Base-by-base conservation (phyloP, 2,797 vertebrate genomes). In the Nannoperca obscura region DNA sequence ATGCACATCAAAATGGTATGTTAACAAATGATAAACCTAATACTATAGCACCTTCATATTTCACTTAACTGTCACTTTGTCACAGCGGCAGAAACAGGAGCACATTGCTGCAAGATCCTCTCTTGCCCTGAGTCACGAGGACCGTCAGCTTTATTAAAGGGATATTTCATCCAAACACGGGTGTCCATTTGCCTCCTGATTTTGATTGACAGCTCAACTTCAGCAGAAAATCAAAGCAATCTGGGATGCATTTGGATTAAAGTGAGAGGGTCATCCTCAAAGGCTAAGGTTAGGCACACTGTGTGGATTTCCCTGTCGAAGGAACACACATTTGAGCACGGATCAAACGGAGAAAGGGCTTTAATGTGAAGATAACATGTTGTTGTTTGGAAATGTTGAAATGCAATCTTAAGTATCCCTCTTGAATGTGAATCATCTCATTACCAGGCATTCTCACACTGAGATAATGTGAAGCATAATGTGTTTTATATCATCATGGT, bases 351-450 rank as follows among this genome's bases (percentile, higher is more conserved):
- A 87, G 71, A 84, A 84, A 19, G 71, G 83, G 79, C 91, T 88
- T 86, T 92, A 88, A 91, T 88, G 92, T 71, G 87, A 86, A 84
- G 89, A 92, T 93, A 87, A 90, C 90, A 88, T 91, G 91, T 94
- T 93, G 91, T 93, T 92, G 92, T 93, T 94, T 92, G 88, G 86
- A 76, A 84, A 84, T 84, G 86, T 91, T 80, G 84, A 90, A 92
- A 92, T 87, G 82, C 90, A 89, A 89, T 92, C 92, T 89, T 90
- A 93, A 93, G 90, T 87, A 91, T 91, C 91, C 89, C 83, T 83
- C 89, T 92, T 90, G 91, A 91, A 92, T 93, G 91, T 91, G 92
- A 94, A 92, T 92, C 91, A 91, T 93, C 88, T 93, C 91, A 93
- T 93, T 93, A 94, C 88, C 86, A 91, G 91, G 89, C 91, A 88